Conservation (phyloP, 1,140 invertebrate genomes). For the Drosophila ananassae region DNA sequence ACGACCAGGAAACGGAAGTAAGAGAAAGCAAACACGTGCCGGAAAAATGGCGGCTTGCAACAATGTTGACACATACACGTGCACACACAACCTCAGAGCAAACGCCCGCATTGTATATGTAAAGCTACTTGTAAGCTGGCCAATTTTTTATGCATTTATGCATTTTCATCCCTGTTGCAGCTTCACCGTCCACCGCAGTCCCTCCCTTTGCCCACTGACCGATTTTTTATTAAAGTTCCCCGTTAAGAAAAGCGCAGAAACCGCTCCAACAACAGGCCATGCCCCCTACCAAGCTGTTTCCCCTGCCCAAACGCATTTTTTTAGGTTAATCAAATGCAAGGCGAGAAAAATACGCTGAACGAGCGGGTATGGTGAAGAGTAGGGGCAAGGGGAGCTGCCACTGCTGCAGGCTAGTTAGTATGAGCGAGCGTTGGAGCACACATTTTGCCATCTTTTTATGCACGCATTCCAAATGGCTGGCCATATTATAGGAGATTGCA, state of each 20-base stretch:
- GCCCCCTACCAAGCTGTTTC: conserved; percentile 27
- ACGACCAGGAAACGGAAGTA: conserved; percentile 61
- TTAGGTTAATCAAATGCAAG: conserved; percentile 81
- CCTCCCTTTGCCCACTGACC: background rate
- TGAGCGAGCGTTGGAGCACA: conserved; percentile 43
- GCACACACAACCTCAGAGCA: conserved; percentile 7
- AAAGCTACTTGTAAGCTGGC: conserved; percentile 76
- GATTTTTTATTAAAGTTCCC: conserved; percentile 60
- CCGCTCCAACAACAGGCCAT: conserved; percentile 38
- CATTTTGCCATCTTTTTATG: conserved; percentile 51
- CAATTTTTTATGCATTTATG: conserved; percentile 82
- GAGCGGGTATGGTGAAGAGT: background rate
- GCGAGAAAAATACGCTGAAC: conserved; percentile 27
- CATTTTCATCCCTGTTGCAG: conserved; percentile 56
- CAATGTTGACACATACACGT: conserved; percentile 60
- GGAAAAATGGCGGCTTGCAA: conserved; percentile 69
- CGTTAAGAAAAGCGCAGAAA: conserved; percentile 61
- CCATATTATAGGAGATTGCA: conserved; percentile 63
- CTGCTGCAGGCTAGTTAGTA: conserved; percentile 55
- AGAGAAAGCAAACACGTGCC: conserved; percentile 74
- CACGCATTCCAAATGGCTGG: conserved; percentile 52
- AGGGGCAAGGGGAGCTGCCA: background rate
- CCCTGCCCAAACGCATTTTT: conserved; percentile 52
- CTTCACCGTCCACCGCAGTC: background rate
- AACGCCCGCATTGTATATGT: conserved; percentile 65